Percentiles rank a stretch among this genome's conserved stretches.
Evolutionary conservation across 2,888 invertebrate genomes (phyloP).

Genomic region (Hipparchia semele): DNA sequence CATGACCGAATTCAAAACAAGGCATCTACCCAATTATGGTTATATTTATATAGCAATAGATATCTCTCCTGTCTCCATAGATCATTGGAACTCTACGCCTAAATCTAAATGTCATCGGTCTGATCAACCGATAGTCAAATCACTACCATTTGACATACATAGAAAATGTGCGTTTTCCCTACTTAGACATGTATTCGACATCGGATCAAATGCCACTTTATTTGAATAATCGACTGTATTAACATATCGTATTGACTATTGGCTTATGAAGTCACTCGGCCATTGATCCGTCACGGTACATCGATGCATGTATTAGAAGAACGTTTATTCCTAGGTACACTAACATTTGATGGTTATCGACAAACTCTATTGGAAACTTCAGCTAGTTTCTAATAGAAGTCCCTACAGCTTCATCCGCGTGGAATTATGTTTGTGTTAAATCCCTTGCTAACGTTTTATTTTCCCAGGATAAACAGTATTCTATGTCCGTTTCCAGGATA

Average conservation of each 20-base stretch:
- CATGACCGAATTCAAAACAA: neutral
- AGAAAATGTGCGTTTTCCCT: conserved; percentile 13
- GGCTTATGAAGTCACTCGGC: conserved; percentile 15
- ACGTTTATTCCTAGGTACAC: neutral
- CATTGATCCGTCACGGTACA: conserved; percentile 16
- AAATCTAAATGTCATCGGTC: conserved; percentile 17
- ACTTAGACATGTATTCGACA: conserved; percentile 16
- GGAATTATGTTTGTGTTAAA: neutral
- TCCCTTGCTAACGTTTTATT: too few relatives aligned
- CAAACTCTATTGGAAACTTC: neutral
- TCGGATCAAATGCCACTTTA: conserved; percentile 23
- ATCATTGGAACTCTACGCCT: conserved; percentile 11
- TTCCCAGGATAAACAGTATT: too few relatives aligned
- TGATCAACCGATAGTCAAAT: conserved; percentile 16
- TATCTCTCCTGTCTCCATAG: neutral
- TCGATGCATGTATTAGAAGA: neutral
- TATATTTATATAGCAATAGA: neutral
- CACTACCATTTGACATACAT: conserved; percentile 2
- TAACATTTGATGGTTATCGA: neutral
- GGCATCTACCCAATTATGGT: neutral
- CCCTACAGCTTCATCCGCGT: too few relatives aligned
- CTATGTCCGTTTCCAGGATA: too few relatives aligned
- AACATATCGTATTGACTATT: conserved; percentile 8
- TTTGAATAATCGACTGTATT: conserved; percentile 24
- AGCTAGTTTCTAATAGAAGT: too few relatives aligned